A percentile compares a stretch with the other conserved stretches of the same genome.
Evolutionary conservation across 2,888 invertebrate species (phyloP).

Genomic region (Notodonta dromedarius): DNA sequence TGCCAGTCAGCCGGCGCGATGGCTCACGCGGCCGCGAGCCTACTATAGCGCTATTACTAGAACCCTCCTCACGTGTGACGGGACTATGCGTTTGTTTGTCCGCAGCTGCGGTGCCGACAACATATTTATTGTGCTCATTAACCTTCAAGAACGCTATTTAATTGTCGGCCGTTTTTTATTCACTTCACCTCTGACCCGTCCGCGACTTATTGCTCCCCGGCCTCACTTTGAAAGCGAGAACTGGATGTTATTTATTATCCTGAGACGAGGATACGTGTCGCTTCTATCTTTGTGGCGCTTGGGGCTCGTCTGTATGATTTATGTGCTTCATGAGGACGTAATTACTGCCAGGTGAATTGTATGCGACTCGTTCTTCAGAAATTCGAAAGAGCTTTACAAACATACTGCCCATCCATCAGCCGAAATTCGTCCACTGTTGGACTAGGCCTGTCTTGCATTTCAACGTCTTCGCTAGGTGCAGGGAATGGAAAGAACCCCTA

Average conservation of each 20-base stretch:
- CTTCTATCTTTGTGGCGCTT: conserved; percentile 81
- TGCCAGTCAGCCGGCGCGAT: conserved; percentile 62
- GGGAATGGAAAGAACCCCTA: too few relatives aligned
- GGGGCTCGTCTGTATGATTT: conserved; percentile 75
- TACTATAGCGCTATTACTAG: conserved; percentile 28
- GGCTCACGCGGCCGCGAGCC: conserved; percentile 47
- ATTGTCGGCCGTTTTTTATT: conserved; percentile 84
- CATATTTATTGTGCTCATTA: conserved; percentile 84
- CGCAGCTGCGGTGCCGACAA: conserved; percentile 83
- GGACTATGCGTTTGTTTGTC: conserved; percentile 78
- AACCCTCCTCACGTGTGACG: conserved; percentile 78
- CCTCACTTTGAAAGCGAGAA: conserved; percentile 80
- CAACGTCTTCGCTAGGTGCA: too few relatives aligned
- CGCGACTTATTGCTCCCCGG: conserved; percentile 82
- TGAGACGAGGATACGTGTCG: conserved; percentile 76
- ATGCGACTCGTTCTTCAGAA: conserved; percentile 28
- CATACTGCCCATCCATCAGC: neutral
- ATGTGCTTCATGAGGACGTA: conserved; percentile 75
- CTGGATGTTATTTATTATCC: conserved; percentile 81
- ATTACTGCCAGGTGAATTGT: conserved; percentile 67
- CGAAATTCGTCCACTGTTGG: too few relatives aligned
- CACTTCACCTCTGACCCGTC: conserved; percentile 82
- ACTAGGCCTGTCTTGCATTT: too few relatives aligned
- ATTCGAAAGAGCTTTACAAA: conserved; percentile 3
- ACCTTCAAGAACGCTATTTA: conserved; percentile 85